Evolutionary conservation across 2,113 vertebrate species (phyloP), one percentile per base, ranked within the genome.

Genomic region (Lepus americanus): DNA sequence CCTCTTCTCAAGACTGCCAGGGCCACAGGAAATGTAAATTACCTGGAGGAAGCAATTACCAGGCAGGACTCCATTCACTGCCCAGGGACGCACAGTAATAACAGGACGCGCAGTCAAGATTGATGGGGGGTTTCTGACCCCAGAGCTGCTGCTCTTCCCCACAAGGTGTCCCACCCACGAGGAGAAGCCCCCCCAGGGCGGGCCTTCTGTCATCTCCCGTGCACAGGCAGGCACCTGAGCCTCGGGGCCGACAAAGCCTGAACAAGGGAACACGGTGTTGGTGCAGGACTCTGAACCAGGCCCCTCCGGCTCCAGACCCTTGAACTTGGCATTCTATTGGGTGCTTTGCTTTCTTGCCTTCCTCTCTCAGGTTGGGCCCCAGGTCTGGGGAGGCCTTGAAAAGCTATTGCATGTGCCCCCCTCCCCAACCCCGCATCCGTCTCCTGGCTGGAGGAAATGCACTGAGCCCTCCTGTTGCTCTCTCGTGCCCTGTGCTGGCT

Each of bases 1-100:
- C 61, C 23, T 2, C 7, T 22, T 29, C 19, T 44, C 87, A 78
- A 66, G 87, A 44, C 33, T 70, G 11, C 20, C 0, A 53, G 20
- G 59, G 77, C 73, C 74, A 49, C 10, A 80, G 91, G 61, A 92
- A 70, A 36, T 92, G 64, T 67, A 55, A 88, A 77, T 96, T 77
- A 79, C 78, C 44, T 66, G 89, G 53, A 85, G 86, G 94, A 90
- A 88, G 90, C 91, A 66, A 51, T 93, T 82, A 59, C 89, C 74
- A 80, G 69, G 44, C 83, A 23, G 74, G 67, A 36, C 67, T 90
- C 88, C 67, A 0, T 72, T 79, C 88, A 53, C 25, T 51, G 69
- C 39, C 55, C 20, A 17, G 5, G 70, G 64, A 95, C 85, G 39
- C 73, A 84, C 29, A 80, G 90, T 94, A 59, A 80, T 67, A 67